Conservation (phyloP, 30 jellyfish, hydroid and myxozoan species). For the Hydractinia echinata region DNA sequence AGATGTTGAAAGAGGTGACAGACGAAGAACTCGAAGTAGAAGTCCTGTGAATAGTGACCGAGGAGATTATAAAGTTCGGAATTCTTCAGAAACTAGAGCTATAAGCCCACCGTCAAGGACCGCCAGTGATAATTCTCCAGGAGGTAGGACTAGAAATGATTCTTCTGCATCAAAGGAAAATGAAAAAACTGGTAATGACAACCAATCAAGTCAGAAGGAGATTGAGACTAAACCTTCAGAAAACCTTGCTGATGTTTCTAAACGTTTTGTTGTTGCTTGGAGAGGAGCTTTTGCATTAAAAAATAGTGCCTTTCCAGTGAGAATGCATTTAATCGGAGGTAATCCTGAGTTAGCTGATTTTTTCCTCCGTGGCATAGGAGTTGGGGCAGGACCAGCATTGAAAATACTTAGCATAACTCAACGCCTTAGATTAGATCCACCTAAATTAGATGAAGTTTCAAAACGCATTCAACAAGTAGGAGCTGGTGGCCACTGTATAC, state of each 20-base stretch:
- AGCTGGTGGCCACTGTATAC: constrained; percentile 92
- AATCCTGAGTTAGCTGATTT: constrained; percentile 94
- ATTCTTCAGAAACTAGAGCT: constrained; percentile 45
- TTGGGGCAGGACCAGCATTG: constrained; percentile 60
- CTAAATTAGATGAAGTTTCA: constrained; percentile 92
- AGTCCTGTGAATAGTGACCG: constrained; percentile 77
- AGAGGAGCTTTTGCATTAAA: constrained; percentile 95
- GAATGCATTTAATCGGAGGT: constrained; percentile 96
- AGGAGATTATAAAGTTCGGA: constrained; percentile 46
- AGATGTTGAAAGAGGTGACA: constrained; percentile 49
- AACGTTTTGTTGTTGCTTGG: constrained; percentile 97
- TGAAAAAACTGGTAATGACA: background rate
- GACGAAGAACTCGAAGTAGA: constrained; percentile 80
- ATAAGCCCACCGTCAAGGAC: constrained; percentile 48
- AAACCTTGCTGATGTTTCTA: constrained; percentile 81
- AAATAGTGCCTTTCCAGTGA: constrained; percentile 91
- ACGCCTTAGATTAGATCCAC: constrained; percentile 93
- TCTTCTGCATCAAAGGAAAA: constrained; percentile 45
- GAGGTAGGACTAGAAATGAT: constrained; percentile 36
- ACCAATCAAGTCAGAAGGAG: background rate
- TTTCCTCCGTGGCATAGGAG: constrained; percentile 85
- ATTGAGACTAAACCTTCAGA: constrained; percentile 32
- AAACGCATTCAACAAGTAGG: constrained; percentile 97
- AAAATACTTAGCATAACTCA: constrained; percentile 83
- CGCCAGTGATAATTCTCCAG: constrained; percentile 39